Percentiles rank a stretch among this genome's conserved stretches.
Evolutionary conservation across 2,113 vertebrate genomes (phyloP).

Genomic region (Hippolais icterina): DNA sequence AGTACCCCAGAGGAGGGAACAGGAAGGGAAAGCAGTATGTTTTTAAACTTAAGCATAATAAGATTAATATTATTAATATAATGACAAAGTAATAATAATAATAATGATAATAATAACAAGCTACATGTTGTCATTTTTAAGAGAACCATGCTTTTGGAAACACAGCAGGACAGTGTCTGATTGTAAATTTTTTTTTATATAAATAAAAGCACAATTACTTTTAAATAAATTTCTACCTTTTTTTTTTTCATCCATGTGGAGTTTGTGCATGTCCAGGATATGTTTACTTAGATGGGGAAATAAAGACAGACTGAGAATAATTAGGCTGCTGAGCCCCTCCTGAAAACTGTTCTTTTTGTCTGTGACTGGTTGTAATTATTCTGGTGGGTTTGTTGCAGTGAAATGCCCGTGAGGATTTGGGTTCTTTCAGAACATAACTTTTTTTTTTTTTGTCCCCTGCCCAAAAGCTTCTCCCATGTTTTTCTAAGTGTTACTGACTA

Average conservation of each 20-base stretch:
- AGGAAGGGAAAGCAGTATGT: slow-evolving; percentile 37
- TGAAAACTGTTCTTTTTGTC: neutral
- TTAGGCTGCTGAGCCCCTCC: neutral
- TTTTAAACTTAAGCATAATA: slow-evolving; percentile 62
- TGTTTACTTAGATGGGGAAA: neutral
- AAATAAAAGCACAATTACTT: slow-evolving; percentile 83
- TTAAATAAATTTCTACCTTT: slow-evolving; percentile 50
- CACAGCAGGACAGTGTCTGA: slow-evolving; percentile 75
- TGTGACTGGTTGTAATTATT: slow-evolving; percentile 31
- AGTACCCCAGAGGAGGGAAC: slow-evolving; percentile 15
- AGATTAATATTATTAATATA: slow-evolving; percentile 83
- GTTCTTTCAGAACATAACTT: neutral
- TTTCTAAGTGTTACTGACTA: slow-evolving; percentile 28
- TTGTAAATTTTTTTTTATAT: slow-evolving; percentile 73
- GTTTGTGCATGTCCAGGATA: neutral
- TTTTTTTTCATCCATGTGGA: neutral
- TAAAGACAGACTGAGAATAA: neutral
- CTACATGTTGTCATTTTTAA: slow-evolving; percentile 62
- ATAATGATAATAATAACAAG: slow-evolving; percentile 66
- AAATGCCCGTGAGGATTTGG: neutral
- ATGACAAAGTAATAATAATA: slow-evolving; percentile 58
- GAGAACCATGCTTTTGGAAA: slow-evolving; percentile 67
- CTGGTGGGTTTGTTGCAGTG: neutral
- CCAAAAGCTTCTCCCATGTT: neutral
- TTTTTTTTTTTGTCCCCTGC: neutral